Evolutionary conservation across 2,797 vertebrate genomes (phyloP).

Genomic region (Ataeniobius toweri): DNA sequence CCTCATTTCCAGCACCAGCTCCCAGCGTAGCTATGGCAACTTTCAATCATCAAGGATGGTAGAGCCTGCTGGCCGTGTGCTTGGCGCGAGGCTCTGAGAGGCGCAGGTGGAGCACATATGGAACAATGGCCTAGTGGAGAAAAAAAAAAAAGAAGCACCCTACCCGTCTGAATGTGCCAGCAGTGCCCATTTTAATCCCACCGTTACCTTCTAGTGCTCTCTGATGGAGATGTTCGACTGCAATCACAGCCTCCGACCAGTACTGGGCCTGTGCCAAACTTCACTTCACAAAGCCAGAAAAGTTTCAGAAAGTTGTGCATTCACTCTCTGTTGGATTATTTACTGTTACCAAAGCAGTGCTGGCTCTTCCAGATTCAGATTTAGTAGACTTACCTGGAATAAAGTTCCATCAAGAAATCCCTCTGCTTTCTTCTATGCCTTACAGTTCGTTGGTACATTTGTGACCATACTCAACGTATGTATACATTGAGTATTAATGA

Average conservation of each 20-base stretch:
- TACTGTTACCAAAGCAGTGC: neutral
- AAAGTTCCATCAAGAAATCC: neutral
- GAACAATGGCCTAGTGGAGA: slow-evolving; percentile 76
- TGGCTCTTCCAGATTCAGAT: neutral
- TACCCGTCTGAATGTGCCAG: slow-evolving; percentile 81
- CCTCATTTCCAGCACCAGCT: slow-evolving; percentile 64
- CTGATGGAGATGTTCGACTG: slow-evolving; percentile 79
- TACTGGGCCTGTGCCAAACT: slow-evolving; percentile 78
- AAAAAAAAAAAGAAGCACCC: slow-evolving; percentile 55
- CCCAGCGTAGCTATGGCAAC: slow-evolving; percentile 82
- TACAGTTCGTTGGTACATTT: slow-evolving; percentile 22
- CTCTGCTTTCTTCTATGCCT: slow-evolving; percentile 3
- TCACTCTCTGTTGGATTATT: slow-evolving; percentile 45
- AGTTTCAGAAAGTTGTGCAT: slow-evolving; percentile 47
- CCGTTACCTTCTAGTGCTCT: slow-evolving; percentile 78
- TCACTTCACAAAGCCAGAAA: slow-evolving; percentile 60
- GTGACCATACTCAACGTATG: slow-evolving; percentile 22
- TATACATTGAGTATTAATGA: slow-evolving; percentile 58
- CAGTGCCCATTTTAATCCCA: slow-evolving; percentile 82
- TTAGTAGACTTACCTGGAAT: slow-evolving; percentile 36
- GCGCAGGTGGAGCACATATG: slow-evolving; percentile 86
- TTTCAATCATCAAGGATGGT: slow-evolving; percentile 77
- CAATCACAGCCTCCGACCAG: slow-evolving; percentile 74
- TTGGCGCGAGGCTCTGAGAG: slow-evolving; percentile 80
- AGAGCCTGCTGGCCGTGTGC: slow-evolving; percentile 72